Evolutionary conservation across 2,888 invertebrate genomes (phyloP).

Genomic region (Leptinotarsa rubiginosa): DNA sequence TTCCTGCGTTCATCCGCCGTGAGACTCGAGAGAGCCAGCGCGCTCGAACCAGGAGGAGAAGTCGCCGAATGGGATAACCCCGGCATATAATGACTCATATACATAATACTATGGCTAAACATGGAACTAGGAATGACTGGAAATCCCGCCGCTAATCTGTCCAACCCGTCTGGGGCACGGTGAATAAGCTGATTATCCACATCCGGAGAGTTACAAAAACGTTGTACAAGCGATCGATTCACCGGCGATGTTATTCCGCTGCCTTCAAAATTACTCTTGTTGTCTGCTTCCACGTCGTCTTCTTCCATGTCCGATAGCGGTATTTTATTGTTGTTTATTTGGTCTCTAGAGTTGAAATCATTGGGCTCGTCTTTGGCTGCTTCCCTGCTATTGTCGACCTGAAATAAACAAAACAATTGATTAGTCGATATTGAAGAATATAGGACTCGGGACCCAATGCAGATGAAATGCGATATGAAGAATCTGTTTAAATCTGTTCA

Average conservation of each 20-base stretch:
- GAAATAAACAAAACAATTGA: constrained; percentile 47
- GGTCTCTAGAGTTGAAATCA: constrained; percentile 67
- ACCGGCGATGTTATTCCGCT: constrained; percentile 52
- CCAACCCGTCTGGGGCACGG: constrained; percentile 62
- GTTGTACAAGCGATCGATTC: constrained; percentile 56
- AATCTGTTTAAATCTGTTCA: too few relatives aligned
- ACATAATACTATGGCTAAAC: constrained; percentile 92
- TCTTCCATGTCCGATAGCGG: constrained; percentile 69
- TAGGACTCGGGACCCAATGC: neutral
- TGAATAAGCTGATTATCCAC: constrained; percentile 56
- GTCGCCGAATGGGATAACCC: constrained; percentile 68
- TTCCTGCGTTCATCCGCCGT: constrained; percentile 90
- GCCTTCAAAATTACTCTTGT: constrained; percentile 54
- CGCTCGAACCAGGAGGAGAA: constrained; percentile 72
- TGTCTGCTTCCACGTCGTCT: constrained; percentile 69
- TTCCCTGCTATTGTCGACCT: constrained; percentile 60
- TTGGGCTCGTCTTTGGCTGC: constrained; percentile 63
- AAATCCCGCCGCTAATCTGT: constrained; percentile 70
- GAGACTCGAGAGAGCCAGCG: constrained; percentile 69
- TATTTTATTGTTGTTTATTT: constrained; percentile 70
- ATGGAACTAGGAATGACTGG: constrained; percentile 88
- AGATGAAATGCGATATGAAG: neutral
- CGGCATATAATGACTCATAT: constrained; percentile 90
- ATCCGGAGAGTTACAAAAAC: constrained; percentile 60
- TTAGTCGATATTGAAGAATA: constrained; percentile 35